A percentile compares a stretch with the other conserved stretches of the same genome.
Conservation (phyloP, 2,888 invertebrate species). For the Oscheius sp. region DNA sequence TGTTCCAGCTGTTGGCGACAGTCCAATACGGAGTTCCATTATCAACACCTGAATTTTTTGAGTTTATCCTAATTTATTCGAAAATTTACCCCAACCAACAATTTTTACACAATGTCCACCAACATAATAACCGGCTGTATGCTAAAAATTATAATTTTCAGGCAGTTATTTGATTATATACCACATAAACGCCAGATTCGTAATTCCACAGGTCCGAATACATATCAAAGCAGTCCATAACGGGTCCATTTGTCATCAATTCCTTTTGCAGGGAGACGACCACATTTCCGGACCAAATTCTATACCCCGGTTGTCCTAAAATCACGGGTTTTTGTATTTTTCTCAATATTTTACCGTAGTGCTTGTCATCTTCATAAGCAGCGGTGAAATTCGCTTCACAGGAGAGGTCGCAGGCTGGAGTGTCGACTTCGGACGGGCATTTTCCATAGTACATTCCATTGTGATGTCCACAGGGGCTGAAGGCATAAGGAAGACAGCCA, state of each 20-base stretch:
- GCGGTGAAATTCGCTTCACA: conserved; percentile 81
- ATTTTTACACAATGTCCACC: conserved; percentile 23
- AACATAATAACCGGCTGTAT: conserved; percentile 12
- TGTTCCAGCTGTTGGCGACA: conserved; percentile 12
- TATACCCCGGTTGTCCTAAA: conserved; percentile 4
- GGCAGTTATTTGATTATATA: background rate
- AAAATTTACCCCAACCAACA: conserved; percentile 4
- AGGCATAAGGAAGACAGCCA: conserved; percentile 88
- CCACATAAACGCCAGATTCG: conserved; percentile 12
- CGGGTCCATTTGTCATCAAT: conserved; percentile 9
- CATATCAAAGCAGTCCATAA: conserved; percentile 15
- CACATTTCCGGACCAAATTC: background rate
- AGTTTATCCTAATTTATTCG: no score
- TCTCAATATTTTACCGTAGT: conserved; percentile 79
- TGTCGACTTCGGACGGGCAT: conserved; percentile 78
- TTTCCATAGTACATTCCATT: conserved; percentile 73
- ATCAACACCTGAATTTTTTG: background rate
- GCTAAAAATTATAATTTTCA: background rate
- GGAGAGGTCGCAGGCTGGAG: conserved; percentile 82
- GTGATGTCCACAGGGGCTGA: conserved; percentile 89
- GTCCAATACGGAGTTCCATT: conserved; percentile 24
- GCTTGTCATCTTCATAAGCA: conserved; percentile 82
- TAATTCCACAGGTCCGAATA: conserved; percentile 23
- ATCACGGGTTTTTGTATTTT: no score
- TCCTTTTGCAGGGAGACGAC: conserved; percentile 9